Evolutionary conservation across 2,113 vertebrate species (phyloP).

Genomic region (Aegotheles bennettii): DNA sequence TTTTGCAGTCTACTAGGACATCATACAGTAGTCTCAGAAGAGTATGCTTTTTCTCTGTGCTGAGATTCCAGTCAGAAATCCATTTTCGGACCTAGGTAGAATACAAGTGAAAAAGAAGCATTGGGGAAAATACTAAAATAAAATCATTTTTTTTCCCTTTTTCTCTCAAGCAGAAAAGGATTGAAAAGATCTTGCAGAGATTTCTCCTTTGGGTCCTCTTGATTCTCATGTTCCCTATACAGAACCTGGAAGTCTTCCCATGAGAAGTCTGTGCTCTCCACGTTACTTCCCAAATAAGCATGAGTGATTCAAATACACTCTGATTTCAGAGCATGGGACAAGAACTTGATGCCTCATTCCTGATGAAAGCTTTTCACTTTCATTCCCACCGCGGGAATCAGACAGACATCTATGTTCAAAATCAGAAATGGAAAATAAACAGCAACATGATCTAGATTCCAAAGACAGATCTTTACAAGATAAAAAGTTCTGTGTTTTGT

Average conservation of each 20-base stretch:
- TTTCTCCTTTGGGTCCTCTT: background rate
- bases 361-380: background rate
- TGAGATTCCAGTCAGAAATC: constrained; percentile 96
- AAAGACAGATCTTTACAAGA: background rate
- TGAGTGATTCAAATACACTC: background rate
- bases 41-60: constrained; percentile 93
- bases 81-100: constrained; percentile 89
- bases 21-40: constrained; percentile 94
- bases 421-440: background rate
- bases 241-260: background rate
- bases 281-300: background rate
- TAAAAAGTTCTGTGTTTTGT: background rate
- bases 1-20: constrained; percentile 95
- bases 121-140: background rate
- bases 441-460: background rate
- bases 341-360: background rate
- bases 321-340: background rate
- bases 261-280: background rate
- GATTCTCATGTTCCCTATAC: background rate
- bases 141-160: background rate
- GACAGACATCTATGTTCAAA: background rate
- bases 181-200: background rate
- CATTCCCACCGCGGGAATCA: background rate
- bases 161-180: background rate
- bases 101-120: background rate